Base-by-base conservation (phyloP, 2,113 vertebrate genomes). In the Alligator mississippiensis region DNA sequence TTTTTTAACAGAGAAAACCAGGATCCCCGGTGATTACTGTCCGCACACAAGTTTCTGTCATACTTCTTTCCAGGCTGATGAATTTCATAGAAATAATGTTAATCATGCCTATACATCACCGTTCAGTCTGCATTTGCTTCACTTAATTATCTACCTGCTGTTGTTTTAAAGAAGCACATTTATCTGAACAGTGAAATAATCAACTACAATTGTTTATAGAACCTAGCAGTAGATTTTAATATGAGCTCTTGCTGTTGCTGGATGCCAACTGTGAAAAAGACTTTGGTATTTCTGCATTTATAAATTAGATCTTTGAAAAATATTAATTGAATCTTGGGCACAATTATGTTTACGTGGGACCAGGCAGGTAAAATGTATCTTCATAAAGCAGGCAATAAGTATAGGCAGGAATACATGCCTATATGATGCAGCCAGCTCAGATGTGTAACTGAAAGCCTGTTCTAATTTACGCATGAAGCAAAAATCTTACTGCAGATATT, bases 401-500 rank as follows among this genome's bases (percentile, higher is more conserved):
- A 58, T 82, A 84, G 85, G 91, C 88, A 47, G 18, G 30, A 72
- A 93, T 74, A 63, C 89, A 86, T 88, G 30, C 30, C 47, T 90
- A 27, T 24, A 21, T 19, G 77, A 28, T 63, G 34, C 38, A 34
- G 19, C 38, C 30, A 38, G 19, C 11, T 72, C 5, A 72, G 68
- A 70, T 11, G 6, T 38, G 21, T 85, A 84, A 84, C 60, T 47
- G 75, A 77, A 24, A 77, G 84, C 78, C 92, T 86, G 13, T 85
- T 77, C 90, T 93, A 60, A 74, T 95, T 94, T 90, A 89, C n/a
- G 5, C 70, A 81, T 82, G 84, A 30, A 58, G 61, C 58, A 80
- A 14, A 19, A 54, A 14, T 61, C n/a, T 93, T 82, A 28, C 25
- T 57, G 82, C 85, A 59, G 90, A 64, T 14, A 2, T 88, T 72